Evolutionary conservation across 37 sponge, comb jelly and placozoan genomes (phyloP), one percentile per base, ranked within the genome.

Genomic region (Tethya wilhelma): DNA sequence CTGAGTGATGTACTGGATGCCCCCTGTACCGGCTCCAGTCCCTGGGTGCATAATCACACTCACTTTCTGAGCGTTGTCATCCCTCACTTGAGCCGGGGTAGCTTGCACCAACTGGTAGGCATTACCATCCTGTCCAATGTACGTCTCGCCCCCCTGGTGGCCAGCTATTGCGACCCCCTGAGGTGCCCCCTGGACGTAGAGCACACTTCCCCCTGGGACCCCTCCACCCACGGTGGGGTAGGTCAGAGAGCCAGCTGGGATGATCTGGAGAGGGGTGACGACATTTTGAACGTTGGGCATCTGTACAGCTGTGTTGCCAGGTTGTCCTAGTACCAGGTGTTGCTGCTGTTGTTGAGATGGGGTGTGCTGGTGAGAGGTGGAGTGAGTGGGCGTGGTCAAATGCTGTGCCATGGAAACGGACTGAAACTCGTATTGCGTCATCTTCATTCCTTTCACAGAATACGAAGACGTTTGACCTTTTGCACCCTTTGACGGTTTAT

Each of bases 21-120:
- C 53, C 67, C 79, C 64, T 33, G 86, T 55, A 29, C 28, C 53
- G 8, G 40, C 39, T 17, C 66, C 56, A 14, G 41, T 58, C 0
- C 55, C 23, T 4, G 81, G 81, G 23, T 79, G 66, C 74, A 80
- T 80, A 23, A 87, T 79, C 20, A 87, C 87, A 38, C 87, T 87
- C 28, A 87, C 70, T 66, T 80, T 73, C 44, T 87, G 80, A 14
- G 87, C 41, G 44, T 34, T 53, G 2, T 80, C 87, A 11, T 32
- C 36, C 31, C 36, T 20, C 12, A 43, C 63, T 26, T 33, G 38
- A 64, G 23, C 12, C n/a, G 82, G 41, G 22, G 17, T 59, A 4
- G 81, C 56, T 1, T 56, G 44, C 19, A 83, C 32, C 56, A 83
- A 11, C 42, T 83, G 84, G 26, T 66, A 74, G 1, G 74, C 4